These are phyloP conservation scores for Zaprionus africanus DNA, from an alignment of 1,140 invertebrate genomes.

Conservation along the genomic window DNA sequence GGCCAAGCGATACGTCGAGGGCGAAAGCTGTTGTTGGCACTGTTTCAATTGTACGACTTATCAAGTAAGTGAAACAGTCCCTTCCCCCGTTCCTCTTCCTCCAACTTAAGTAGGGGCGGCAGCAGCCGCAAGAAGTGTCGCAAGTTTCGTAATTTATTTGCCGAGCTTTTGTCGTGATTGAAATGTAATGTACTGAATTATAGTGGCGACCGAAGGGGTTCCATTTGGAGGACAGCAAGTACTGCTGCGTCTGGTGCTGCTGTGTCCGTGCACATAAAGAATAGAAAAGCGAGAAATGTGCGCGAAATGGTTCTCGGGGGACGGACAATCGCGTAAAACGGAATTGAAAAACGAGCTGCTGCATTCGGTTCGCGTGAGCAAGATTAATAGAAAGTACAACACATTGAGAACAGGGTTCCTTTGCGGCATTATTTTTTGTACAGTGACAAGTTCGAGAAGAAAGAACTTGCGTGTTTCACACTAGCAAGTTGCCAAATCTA, in stretches of 20 bases:
- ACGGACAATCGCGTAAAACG: conserved; percentile 17
- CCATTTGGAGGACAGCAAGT: not conserved
- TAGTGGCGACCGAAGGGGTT: conserved; percentile 9
- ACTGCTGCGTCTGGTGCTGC: not conserved
- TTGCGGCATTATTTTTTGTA: not conserved
- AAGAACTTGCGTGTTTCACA: not conserved
- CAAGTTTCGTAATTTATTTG: conserved; percentile 71
- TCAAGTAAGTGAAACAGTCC: conserved; percentile 87
- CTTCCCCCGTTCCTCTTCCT: not conserved
- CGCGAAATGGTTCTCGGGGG: not conserved
- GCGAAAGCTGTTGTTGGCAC: conserved; percentile 97
- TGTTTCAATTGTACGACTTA: conserved; percentile 97
- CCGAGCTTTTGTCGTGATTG: conserved; percentile 63
- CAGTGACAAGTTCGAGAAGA: not conserved
- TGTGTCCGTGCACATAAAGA: conserved; percentile 6
- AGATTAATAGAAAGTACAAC: not conserved
- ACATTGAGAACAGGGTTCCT: not conserved
- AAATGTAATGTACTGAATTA: conserved; percentile 49
- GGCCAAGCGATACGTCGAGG: conserved; percentile 95
- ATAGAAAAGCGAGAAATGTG: not conserved
- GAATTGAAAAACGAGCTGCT: conserved; percentile 30
- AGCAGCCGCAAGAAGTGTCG: not conserved
- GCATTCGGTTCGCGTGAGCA: conserved; percentile 9
- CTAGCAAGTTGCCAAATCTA: not conserved
- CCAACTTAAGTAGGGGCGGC: conserved; percentile 4